These are phyloP conservation scores for Coelinius sp. DNA, from an alignment of 2,888 invertebrate genomes.

Conservation along the genomic window DNA sequence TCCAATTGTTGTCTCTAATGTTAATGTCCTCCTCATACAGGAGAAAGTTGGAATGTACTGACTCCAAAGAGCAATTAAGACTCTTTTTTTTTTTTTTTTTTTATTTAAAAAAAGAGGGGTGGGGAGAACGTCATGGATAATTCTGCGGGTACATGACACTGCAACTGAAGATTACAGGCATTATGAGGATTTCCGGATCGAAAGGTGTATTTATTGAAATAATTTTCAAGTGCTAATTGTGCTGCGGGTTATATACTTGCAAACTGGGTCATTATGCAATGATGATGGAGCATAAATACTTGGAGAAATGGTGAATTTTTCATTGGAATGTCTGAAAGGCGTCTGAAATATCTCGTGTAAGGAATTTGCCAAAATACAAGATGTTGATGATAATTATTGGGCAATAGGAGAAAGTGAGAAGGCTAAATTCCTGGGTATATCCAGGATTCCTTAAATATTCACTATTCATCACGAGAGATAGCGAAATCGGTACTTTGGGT, in stretches of 20 bases:
- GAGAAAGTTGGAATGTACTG: slow-evolving; percentile 1
- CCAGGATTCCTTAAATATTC: not conserved
- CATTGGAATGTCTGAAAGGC: not conserved
- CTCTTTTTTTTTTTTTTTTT: not conserved
- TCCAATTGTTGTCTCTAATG: slow-evolving; percentile 8
- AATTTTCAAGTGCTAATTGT: not conserved
- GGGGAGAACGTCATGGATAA: not conserved
- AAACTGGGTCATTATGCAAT: slow-evolving; percentile 5
- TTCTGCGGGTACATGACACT: slow-evolving; percentile 16
- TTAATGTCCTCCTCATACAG: not conserved
- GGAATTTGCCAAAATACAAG: not conserved
- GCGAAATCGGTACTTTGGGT: not conserved
- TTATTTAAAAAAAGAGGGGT: too few species aligned
- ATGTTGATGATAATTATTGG: not conserved
- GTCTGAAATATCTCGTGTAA: not conserved
- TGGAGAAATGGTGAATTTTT: not conserved
- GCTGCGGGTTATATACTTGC: slow-evolving; percentile 1
- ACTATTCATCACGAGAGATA: not conserved
- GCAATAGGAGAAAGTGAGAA: slow-evolving; percentile 20
- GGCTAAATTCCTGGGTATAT: not conserved
- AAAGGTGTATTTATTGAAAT: not conserved
- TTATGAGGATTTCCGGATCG: slow-evolving; percentile 13
- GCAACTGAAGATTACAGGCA: slow-evolving; percentile 15
- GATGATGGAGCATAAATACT: not conserved
- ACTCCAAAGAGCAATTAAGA: slow-evolving; percentile 14